These are phyloP conservation scores for Watsonalla cultraria DNA, from an alignment of 2,888 invertebrate species.

Conservation along the genomic window DNA sequence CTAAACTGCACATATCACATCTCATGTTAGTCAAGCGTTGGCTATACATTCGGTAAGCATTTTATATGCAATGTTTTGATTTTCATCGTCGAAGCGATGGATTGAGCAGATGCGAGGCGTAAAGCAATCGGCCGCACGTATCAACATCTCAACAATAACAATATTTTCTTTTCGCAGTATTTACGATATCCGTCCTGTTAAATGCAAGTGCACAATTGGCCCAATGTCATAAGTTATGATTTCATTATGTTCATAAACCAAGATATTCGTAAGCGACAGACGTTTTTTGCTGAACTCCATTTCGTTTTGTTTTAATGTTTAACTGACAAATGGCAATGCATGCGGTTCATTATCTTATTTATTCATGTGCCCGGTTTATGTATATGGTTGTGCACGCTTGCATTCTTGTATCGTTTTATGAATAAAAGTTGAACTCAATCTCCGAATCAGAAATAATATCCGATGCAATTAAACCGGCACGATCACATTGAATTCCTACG, in stretches of 20 bases:
- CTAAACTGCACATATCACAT: neutral
- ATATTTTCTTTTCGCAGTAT: slow-evolving; percentile 60
- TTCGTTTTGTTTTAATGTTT: slow-evolving; percentile 38
- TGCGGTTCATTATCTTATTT: slow-evolving; percentile 30
- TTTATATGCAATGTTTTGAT: slow-evolving; percentile 49
- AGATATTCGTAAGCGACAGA: slow-evolving; percentile 46
- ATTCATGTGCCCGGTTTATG: slow-evolving; percentile 20
- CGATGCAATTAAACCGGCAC: neutral
- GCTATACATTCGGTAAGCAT: slow-evolving; percentile 20
- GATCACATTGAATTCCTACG: slow-evolving; percentile 27
- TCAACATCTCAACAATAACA: slow-evolving; percentile 47
- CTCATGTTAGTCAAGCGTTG: slow-evolving; percentile 8
- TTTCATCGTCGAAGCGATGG: slow-evolving; percentile 61
- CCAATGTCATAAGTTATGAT: slow-evolving; percentile 43
- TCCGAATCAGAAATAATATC: neutral
- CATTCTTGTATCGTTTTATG: slow-evolving; percentile 13
- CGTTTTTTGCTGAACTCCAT: slow-evolving; percentile 47
- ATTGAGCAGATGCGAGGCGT: slow-evolving; percentile 50
- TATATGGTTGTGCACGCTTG: slow-evolving; percentile 1
- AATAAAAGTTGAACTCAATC: neutral
- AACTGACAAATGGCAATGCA: slow-evolving; percentile 36
- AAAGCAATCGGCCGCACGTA: slow-evolving; percentile 52
- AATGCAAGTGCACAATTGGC: slow-evolving; percentile 41
- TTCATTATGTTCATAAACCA: slow-evolving; percentile 59
- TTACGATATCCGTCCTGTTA: slow-evolving; percentile 50